Evolutionary conservation across 2,797 vertebrate genomes (phyloP).

Genomic region (Poecilia picta): DNA sequence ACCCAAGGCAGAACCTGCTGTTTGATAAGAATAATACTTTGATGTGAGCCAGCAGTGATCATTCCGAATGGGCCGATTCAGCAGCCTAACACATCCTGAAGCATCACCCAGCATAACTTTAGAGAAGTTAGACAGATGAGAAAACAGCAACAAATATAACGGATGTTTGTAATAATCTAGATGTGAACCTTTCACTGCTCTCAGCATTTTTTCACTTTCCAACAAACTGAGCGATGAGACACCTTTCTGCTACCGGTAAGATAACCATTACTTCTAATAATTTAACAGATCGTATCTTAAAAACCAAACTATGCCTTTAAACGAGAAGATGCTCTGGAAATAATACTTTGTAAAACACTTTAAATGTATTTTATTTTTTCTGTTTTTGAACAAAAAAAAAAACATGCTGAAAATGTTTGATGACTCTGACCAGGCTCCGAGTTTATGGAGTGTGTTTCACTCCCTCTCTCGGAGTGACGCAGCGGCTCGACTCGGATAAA

Average conservation of each 20-base stretch:
- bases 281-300: not conserved
- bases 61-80: not conserved
- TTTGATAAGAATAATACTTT: not conserved
- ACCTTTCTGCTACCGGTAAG: not conserved
- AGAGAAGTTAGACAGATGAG: not conserved
- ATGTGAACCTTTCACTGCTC: not conserved
- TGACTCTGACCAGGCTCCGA: conserved; percentile 16
- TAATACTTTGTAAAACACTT: not conserved
- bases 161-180: not conserved
- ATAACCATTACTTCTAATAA: not conserved
- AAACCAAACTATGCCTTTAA: not conserved
- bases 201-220: not conserved
- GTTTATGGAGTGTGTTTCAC: conserved; percentile 11
- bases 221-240: not conserved
- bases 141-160: not conserved
- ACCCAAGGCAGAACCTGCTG: not conserved
- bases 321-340: not conserved
- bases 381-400: not conserved
- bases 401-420: not conserved
- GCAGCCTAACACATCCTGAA: not conserved
- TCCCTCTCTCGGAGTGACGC: conserved; percentile 34
- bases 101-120: not conserved
- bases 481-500: conserved; percentile 49
- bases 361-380: not conserved
- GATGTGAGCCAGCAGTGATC: not conserved